These are phyloP conservation scores for Engraulis encrasicolus DNA, from an alignment of 2,113 vertebrate genomes.

Conservation along the genomic window DNA sequence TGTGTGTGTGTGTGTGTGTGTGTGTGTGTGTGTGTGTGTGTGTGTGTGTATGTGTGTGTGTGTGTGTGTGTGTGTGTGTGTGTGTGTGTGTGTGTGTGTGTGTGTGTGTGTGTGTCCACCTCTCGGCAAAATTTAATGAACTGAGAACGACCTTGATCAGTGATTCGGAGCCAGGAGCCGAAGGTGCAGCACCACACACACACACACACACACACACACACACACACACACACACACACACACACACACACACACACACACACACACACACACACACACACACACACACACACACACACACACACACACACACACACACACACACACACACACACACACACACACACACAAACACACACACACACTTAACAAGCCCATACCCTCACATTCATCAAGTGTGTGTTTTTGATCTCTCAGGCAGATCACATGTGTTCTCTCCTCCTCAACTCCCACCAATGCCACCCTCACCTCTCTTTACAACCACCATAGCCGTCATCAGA, in stretches of 20 bases:
- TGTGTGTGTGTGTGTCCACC: conserved; percentile 54
- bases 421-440: conserved; percentile 80
- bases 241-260: conserved; percentile 30
- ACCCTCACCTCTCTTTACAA: too few species aligned
- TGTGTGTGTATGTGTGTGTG: conserved; percentile 44
- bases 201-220: conserved; percentile 69
- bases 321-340: too few species aligned
- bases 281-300: conserved; percentile 65
- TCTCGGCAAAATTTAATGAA: conserved; percentile 84
- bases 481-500: too few species aligned
- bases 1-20: conserved; percentile 26
- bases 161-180: conserved; percentile 77
- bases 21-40: conserved; percentile 29
- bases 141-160: conserved; percentile 88
- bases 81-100: conserved; percentile 43
- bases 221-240: too few species aligned
- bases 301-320: conserved; percentile 38
- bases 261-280: conserved; percentile 44
- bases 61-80: conserved; percentile 33
- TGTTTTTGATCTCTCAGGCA: conserved; percentile 97
- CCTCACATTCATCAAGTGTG: conserved; percentile 91
- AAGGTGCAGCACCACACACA: conserved; percentile 63
- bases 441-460: too few species aligned
- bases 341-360: conserved; percentile 55
- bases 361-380: conserved; percentile 72